A percentile compares a stretch with the other conserved stretches of the same genome.
phyloP scores from a whole-genome alignment of 1,140 invertebrate genomes.

The Heliconius melpomene region DNA sequence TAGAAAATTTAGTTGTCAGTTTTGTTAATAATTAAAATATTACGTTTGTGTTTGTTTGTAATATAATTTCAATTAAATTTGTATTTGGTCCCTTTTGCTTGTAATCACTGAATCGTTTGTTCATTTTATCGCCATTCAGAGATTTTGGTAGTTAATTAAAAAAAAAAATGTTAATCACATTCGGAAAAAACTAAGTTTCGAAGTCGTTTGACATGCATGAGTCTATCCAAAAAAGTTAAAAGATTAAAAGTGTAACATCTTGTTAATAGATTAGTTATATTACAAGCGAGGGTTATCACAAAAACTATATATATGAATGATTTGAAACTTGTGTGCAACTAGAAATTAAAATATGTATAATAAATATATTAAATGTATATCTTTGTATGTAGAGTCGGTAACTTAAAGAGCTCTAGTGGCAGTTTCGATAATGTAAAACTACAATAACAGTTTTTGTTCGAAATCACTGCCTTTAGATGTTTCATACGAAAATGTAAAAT shows the following conservation, averaged over 20 bases:
- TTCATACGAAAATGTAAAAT: constrained; percentile 58
- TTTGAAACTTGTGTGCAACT: constrained; percentile 29
- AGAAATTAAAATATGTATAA: constrained; percentile 46
- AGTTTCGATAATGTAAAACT: constrained; percentile 58
- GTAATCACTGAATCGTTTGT: constrained; percentile 68
- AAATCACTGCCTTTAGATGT: constrained; percentile 61
- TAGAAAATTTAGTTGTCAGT: constrained; percentile 62
- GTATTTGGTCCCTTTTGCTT: constrained; percentile 80
- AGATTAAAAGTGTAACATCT: constrained; percentile 38
- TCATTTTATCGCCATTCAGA: constrained; percentile 58
- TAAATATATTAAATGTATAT: constrained; percentile 60
- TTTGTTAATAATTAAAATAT: constrained; percentile 67
- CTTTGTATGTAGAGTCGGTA: constrained; percentile 74
- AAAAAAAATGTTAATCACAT: constrained; percentile 66
- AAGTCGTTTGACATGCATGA: constrained; percentile 57
- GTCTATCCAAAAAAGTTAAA: constrained; percentile 12
- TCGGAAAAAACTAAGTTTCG: constrained; percentile 54
- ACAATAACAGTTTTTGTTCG: constrained; percentile 54
- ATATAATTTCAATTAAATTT: constrained; percentile 50
- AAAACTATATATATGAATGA: constrained; percentile 53
- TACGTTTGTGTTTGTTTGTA: constrained; percentile 51
- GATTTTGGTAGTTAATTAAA: constrained; percentile 60
- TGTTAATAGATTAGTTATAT: constrained; percentile 80
- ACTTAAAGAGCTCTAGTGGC: constrained; percentile 68
- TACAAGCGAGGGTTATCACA: constrained; percentile 81